Evolutionary conservation across 2,113 vertebrate species (phyloP), one percentile per base, ranked within the genome.

Genomic region (Chionomys nivalis): DNA sequence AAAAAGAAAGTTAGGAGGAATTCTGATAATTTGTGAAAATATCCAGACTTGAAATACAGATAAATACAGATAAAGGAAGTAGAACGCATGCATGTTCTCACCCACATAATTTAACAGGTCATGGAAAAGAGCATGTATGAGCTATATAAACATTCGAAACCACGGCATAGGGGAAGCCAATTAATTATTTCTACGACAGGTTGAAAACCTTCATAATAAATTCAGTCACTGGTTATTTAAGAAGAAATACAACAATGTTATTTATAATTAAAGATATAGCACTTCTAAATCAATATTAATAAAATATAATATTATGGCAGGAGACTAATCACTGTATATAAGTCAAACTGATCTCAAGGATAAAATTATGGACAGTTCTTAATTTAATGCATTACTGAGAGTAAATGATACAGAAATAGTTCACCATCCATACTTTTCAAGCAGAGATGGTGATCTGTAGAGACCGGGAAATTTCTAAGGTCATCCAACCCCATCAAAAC

Each of bases 211-310:
- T 87, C 77, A 89, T 85, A 87, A 97, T 87, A 79, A 90, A 96
- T 77, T 85, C 76, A 90, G 68, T 90, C 39, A 52, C 16, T 85
- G 78, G 49, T 76, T 76, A 94, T 88, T 91, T 87, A 96, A 66
- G 47, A 95, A 94, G 33, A 79, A 66, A 93, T 33, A 93, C 2
- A 72, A 61, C 49, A 87, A 61, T 86, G 12, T 58, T 87, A 94
- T 52, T 73, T 93, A 73, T 85, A 86, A 91, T 95, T 89, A 91
- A 93, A 94, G 17, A 92, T 66, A 16, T 31, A 61, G 78, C 93
- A 93, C 78, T 94, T 17, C 52, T 82, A 93, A 96, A 77, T 95
- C 70, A 93, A 66, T 90, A 65, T 65, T 93, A 79, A 87, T 91
- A 91, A 91, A 89, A 87, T 86, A n/a, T 82, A 92, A 90, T 66